Conservation (phyloP, 1,140 invertebrate genomes). For the Parapsyche elsis region DNA sequence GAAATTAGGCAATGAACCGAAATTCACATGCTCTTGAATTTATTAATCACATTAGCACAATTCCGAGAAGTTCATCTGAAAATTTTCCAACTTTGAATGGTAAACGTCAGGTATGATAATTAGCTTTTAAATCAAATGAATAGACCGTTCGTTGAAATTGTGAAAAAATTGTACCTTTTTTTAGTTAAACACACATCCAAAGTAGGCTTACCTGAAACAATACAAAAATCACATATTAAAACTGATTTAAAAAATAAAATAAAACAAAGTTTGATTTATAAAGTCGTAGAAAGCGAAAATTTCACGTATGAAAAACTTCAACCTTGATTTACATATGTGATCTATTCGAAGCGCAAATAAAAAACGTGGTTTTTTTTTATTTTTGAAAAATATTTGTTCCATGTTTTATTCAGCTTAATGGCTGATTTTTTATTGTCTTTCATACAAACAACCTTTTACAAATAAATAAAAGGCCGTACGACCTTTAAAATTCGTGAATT, state of each 20-base stretch:
- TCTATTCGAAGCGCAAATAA: neutral
- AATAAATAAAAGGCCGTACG: too few relatives aligned
- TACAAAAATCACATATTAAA: neutral
- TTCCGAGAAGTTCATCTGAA: neutral
- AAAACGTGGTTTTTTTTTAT: too few relatives aligned
- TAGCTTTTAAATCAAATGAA: neutral
- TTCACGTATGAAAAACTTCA: neutral
- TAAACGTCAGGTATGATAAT: neutral
- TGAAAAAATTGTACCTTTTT: neutral
- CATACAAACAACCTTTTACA: too few relatives aligned
- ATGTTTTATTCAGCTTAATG: too few relatives aligned
- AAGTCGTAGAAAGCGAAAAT: neutral
- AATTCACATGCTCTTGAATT: neutral
- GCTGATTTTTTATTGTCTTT: neutral
- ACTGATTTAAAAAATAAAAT: neutral
- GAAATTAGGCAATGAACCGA: neutral
- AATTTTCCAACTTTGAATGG: neutral
- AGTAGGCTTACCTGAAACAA: slow-evolving; percentile 11
- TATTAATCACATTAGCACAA: neutral
- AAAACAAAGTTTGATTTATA: neutral
- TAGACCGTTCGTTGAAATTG: neutral
- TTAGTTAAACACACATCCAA: neutral
- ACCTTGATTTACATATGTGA: neutral
- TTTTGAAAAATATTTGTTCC: too few relatives aligned
- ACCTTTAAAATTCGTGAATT: too few relatives aligned